Evolutionary conservation across 2,888 invertebrate genomes (phyloP).

Genomic region (Prosapia bicincta): DNA sequence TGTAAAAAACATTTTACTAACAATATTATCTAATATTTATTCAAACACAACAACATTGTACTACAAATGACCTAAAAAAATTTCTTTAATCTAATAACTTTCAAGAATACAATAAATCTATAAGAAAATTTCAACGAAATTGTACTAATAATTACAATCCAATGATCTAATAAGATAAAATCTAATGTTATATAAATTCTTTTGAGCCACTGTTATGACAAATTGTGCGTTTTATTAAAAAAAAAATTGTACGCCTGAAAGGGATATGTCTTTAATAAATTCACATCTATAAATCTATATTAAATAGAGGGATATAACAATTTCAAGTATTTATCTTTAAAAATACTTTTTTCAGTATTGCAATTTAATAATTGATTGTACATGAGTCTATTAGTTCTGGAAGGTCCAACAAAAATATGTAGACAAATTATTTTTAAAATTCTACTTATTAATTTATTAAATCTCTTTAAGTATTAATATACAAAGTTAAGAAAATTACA

Average conservation of each 20-base stretch:
- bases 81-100: too few species aligned
- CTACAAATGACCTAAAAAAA: too few species aligned
- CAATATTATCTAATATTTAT: too few species aligned
- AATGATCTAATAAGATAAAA: background rate
- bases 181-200: background rate
- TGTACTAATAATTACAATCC: too few species aligned
- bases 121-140: too few species aligned
- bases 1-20: too few species aligned
- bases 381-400: background rate
- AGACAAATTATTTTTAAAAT: too few species aligned
- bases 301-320: background rate
- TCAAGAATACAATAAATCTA: too few species aligned
- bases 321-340: background rate
- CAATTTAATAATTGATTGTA: background rate
- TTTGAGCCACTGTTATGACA: background rate
- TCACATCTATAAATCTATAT: background rate
- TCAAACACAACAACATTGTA: too few species aligned
- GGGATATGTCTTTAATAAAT: background rate
- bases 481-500: background rate
- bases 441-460: too few species aligned
- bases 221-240: background rate
- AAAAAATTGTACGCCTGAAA: background rate
- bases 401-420: too few species aligned
- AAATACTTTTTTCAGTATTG: background rate
- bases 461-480: too few species aligned